Percentiles rank a stretch among this genome's conserved stretches.
These are phyloP conservation scores for Fukomys damarensis DNA, from an alignment of 2,113 vertebrate genomes.

Conservation along the genomic window DNA sequence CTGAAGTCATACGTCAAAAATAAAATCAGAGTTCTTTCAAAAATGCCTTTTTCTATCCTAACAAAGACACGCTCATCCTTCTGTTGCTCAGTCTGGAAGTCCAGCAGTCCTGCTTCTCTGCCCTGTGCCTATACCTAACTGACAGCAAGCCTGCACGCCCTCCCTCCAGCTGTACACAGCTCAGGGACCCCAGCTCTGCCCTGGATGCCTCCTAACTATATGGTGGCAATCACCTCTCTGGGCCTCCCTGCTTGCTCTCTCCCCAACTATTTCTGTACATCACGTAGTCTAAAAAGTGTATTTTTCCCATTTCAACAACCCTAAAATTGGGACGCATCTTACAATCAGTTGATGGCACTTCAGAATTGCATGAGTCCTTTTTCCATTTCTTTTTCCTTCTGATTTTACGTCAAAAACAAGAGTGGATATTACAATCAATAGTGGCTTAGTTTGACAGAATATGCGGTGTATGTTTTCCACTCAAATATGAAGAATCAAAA, in stretches of 20 bases:
- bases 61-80: background rate
- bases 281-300: background rate
- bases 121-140: background rate
- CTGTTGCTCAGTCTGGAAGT: background rate
- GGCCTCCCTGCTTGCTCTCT: no score
- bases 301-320: background rate
- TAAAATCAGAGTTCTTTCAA: background rate
- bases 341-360: conserved; percentile 16
- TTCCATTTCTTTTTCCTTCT: background rate
- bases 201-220: fast-evolving
- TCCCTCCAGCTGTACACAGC: fast-evolving
- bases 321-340: conserved; percentile 16
- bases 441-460: conserved; percentile 6
- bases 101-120: background rate
- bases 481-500: background rate
- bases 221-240: fast-evolving
- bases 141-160: no score
- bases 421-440: conserved; percentile 43
- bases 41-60: background rate
- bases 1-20: background rate
- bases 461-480: background rate
- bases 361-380: background rate
- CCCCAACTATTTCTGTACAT: background rate
- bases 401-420: conserved; percentile 47
- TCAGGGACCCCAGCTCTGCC: fast-evolving